Evolutionary conservation across 2,113 vertebrate species (phyloP).

Genomic region (Ginglymostoma cirratum): DNA sequence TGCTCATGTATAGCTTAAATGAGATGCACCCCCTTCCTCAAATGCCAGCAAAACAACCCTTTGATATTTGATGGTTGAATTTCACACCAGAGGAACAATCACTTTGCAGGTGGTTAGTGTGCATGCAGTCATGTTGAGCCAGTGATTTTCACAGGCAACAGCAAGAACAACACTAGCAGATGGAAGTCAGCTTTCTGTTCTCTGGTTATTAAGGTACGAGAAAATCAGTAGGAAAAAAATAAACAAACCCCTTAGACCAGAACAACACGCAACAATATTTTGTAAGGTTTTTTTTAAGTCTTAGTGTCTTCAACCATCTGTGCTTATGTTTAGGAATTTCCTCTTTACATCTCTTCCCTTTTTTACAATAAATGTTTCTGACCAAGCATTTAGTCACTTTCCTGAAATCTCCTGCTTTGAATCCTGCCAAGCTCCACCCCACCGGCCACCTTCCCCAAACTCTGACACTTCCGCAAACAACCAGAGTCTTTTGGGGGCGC

Average conservation of each 20-base stretch:
- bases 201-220: not conserved
- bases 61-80: not conserved
- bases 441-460: too few relatives aligned
- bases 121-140: too few relatives aligned
- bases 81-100: not conserved
- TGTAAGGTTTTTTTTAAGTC: not conserved
- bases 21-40: not conserved
- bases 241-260: not conserved
- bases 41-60: not conserved
- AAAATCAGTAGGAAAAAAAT: not conserved
- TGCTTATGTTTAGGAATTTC: not conserved
- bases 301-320: not conserved
- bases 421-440: too few relatives aligned
- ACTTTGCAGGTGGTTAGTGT: not conserved
- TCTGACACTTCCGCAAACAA: not conserved
- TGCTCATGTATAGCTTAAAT: not conserved
- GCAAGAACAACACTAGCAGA: not conserved
- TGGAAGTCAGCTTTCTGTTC: not conserved
- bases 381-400: not conserved
- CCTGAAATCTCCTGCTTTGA: not conserved
- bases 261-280: not conserved
- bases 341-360: not conserved
- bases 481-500: not conserved
- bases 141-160: not conserved
- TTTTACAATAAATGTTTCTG: too few relatives aligned